phyloP scores from a whole-genome alignment of 92 coral and sea anemone species.

The Palythoa caribaeorum region DNA sequence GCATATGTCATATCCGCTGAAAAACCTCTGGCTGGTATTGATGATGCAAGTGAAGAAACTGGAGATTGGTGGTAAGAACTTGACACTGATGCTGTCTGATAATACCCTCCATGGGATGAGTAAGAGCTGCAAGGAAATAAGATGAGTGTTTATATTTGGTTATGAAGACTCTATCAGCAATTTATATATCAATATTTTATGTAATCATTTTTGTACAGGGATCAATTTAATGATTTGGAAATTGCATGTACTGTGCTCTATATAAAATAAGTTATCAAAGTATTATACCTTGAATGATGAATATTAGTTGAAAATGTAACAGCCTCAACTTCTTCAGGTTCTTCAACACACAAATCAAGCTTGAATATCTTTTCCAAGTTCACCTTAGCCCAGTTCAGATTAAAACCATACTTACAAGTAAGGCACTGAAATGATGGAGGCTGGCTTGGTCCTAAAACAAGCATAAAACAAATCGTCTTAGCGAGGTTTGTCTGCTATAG shows the following conservation, averaged over 20 bases:
- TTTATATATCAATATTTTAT: neutral
- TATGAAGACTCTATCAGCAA: neutral
- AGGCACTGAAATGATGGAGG: constrained; percentile 99
- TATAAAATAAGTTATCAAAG: neutral
- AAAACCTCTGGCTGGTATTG: neutral
- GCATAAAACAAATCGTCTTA: neutral
- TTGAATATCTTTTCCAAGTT: constrained; percentile 93
- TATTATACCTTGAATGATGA: constrained; percentile 23
- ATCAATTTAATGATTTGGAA: neutral
- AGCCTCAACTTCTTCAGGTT: constrained; percentile 12
- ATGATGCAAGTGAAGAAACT: neutral
- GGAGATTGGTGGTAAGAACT: neutral
- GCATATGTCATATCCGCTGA: neutral
- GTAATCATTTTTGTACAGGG: neutral
- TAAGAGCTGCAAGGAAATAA: neutral
- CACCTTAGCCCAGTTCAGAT: constrained; percentile 94
- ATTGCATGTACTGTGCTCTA: neutral
- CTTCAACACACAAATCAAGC: constrained; percentile 47
- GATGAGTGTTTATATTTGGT: neutral
- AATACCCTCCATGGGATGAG: neutral
- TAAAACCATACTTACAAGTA: constrained; percentile 93
- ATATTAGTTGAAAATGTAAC: neutral
- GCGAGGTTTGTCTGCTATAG: neutral
- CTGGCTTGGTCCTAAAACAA: constrained; percentile 78
- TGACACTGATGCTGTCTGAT: constrained; percentile 15